Base-by-base conservation (phyloP, 2,888 invertebrate genomes). In the Alloscopus bannaensis region DNA sequence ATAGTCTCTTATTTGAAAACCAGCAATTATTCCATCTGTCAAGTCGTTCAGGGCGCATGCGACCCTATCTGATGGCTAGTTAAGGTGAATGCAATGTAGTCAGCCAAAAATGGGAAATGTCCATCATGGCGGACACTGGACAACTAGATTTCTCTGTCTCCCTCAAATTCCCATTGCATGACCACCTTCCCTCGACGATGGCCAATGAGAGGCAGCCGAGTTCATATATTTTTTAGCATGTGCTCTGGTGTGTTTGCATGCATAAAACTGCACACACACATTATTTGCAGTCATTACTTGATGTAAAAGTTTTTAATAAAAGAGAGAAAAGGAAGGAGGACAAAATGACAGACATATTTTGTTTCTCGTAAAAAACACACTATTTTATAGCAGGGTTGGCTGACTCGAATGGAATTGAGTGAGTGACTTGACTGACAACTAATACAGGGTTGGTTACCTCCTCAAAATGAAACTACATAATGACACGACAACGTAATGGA, bases 361-460 rank as follows among this genome's bases (percentile, higher is more conserved):
- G 18, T n/a, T n/a, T 29, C 31, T 55, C n/a, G n/a, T n/a, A n/a
- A n/a, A n/a, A n/a, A n/a, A n/a, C n/a, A n/a, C n/a, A n/a, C 26
- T 55, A 11, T 26, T 55, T 55, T 55, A 24, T 26, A 26, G n/a
- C 45, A 45, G 20, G 60, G 60, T 18, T 26, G 8, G 18, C 4
- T 52, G 55, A 24, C 24, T 26, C 4, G 45, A 16, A 36, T 31
- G 66, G 50, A 40, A 59, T n/a, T 69, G 69, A 55, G 55, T 59
- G 70, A 59, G 28, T 59, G 60, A 71, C 71, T 70, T 59, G 71
- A 71, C 60, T 60, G 71, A 62, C 71, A 69, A 59, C 59, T 45
- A 13, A 69, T 42, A 6, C 36, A 59, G 69, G 59, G 20, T 20
- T 50, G 31, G 50, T 16, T 13, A n/a, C n/a, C n/a, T n/a, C n/a